Base-by-base conservation (phyloP, 2,888 invertebrate genomes). In the Drosophila niveifrons region DNA sequence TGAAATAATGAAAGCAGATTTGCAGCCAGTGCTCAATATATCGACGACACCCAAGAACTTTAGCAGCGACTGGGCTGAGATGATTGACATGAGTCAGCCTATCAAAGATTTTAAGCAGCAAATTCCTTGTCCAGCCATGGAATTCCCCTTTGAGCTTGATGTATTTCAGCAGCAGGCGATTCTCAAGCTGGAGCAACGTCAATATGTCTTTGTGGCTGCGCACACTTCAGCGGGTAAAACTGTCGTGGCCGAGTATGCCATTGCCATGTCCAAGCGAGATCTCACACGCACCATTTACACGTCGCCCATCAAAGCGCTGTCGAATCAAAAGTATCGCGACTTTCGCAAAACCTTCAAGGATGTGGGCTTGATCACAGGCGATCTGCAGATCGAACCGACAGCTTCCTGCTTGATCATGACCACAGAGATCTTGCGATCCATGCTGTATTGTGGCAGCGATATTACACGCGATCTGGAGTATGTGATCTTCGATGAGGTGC, bases 181-280 rank as follows among this genome's bases (percentile, higher is more conserved):
- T 67, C 93, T 99, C 6, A 97, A 97, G 91, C 93, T 99, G 59
- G 99, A 99, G 93, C 96, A 97, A 86, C 96, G 97, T 11, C 96
- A 98, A 84, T 98, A 98, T 91, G 98, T 99, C 0, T 99, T 99
- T 92, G 99, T 99, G 0, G 98, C 99, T 0, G 99, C 99, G 0
- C 99, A 99, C 91, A 99, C 99, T 0, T 99, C 99, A 0, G 99
- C 99, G 0, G 98, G 92, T 2, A 99, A 99, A 93, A 99, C 99
- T 0, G 99, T 98, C 0, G 98, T 99, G 0, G 99, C 99, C 0
- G 99, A 99, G 93, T 99, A 99, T 92, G 99, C 99, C 0, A 98
- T 99, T 79, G 99, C 99, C 0, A 94, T 99, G 89, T 98, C 98
- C 0, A 95, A 97, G 88, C 96, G 96, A 79, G 97, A 98, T 92